Evolutionary conservation across 1,140 invertebrate genomes (phyloP).

Genomic region (Schlechtendalia chinensis): DNA sequence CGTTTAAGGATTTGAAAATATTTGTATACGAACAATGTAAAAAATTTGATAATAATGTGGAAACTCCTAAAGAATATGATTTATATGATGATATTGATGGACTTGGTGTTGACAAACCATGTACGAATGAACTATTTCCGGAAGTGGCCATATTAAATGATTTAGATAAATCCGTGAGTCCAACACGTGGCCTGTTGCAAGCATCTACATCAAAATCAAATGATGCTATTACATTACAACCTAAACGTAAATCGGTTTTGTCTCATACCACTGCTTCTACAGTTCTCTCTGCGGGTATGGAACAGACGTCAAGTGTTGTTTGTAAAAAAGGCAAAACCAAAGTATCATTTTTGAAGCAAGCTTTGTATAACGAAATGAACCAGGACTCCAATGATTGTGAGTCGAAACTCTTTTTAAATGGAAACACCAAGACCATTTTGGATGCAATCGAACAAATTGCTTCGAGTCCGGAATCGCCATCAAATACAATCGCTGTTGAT

Average conservation of each 20-base stretch:
- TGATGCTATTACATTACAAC: constrained; percentile 4
- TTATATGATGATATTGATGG: constrained; percentile 75
- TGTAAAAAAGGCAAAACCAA: constrained; percentile 15
- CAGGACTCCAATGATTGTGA: constrained; percentile 34
- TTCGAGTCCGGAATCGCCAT: constrained; percentile 33
- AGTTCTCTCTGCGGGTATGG: neutral
- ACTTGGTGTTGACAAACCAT: constrained; percentile 72
- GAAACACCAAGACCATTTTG: neutral
- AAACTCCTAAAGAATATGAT: constrained; percentile 53
- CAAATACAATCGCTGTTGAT: constrained; percentile 9
- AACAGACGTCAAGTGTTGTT: neutral
- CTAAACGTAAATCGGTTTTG: constrained; percentile 34
- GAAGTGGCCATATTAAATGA: constrained; percentile 72
- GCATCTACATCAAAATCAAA: constrained; percentile 29
- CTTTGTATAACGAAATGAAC: constrained; percentile 40
- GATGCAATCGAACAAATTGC: constrained; percentile 12
- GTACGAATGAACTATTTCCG: constrained; percentile 73
- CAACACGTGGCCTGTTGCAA: constrained; percentile 30
- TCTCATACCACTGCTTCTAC: constrained; percentile 25
- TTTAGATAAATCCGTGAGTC: constrained; percentile 57
- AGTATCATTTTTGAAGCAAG: constrained; percentile 41
- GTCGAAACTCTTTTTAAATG: constrained; percentile 14
- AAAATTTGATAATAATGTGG: constrained; percentile 27
- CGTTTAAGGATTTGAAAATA: constrained; percentile 32
- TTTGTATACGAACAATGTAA: constrained; percentile 37